phyloP scores from a whole-genome alignment of 35 echinoderm and acorn worm genomes.

The Patiria miniata region DNA sequence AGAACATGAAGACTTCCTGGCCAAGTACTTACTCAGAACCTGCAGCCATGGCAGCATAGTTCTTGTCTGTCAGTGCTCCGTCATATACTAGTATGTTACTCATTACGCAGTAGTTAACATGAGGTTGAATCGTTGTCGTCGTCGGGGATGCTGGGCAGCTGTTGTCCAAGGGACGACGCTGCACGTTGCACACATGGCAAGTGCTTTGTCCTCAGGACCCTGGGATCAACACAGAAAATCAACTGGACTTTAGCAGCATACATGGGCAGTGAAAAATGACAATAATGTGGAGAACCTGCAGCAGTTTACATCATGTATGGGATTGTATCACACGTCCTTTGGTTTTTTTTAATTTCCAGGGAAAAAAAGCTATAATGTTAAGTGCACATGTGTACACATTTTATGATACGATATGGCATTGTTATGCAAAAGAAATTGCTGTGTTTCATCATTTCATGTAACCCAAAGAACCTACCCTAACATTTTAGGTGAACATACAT shows the following conservation, averaged over 20 bases:
- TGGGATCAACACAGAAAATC: neutral
- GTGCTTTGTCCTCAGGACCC: constrained; percentile 29
- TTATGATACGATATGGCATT: neutral
- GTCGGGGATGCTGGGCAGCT: constrained; percentile 29
- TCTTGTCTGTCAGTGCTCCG: constrained; percentile 43
- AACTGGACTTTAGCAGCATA: neutral
- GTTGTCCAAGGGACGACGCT: constrained; percentile 43
- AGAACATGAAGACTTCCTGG: constrained; percentile 3
- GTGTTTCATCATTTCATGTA: too few relatives aligned
- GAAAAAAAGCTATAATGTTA: neutral
- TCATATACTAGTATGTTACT: constrained; percentile 64
- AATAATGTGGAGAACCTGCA: neutral
- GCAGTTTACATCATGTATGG: neutral
- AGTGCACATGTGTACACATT: neutral
- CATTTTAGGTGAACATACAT: too few relatives aligned
- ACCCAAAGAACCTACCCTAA: too few relatives aligned
- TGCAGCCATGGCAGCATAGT: constrained; percentile 76
- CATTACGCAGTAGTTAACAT: constrained; percentile 60
- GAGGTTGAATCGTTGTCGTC: neutral
- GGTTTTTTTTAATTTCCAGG: neutral
- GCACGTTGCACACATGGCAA: constrained; percentile 44
- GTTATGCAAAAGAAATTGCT: too few relatives aligned
- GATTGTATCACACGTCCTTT: neutral
- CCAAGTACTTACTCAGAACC: constrained; percentile 74
- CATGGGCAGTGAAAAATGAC: neutral